Evolutionary conservation across 2,797 vertebrate species (phyloP).

Genomic region (Esox lucius): DNA sequence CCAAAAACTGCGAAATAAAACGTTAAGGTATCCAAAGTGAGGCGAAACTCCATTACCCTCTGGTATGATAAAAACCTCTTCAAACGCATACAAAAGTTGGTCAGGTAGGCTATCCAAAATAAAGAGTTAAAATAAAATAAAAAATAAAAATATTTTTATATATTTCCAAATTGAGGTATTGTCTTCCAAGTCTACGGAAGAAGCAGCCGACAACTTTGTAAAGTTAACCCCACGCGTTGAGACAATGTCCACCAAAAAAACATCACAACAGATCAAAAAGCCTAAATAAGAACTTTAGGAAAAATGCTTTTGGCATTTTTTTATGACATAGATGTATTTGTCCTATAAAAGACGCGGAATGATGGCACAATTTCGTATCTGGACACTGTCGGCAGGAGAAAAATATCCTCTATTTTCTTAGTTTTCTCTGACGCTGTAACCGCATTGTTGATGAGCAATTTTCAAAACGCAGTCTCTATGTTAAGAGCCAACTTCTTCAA

Average conservation of each 20-base stretch:
- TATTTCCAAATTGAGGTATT: slow-evolving; percentile 1
- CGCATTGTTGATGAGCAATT: background rate
- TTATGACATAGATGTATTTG: background rate
- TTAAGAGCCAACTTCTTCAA: slow-evolving; percentile 1
- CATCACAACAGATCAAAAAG: slow-evolving; percentile 30
- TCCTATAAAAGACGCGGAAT: background rate
- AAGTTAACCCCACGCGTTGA: slow-evolving; percentile 29
- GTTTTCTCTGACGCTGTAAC: background rate
- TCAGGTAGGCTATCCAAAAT: slow-evolving; percentile 12
- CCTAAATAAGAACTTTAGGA: slow-evolving; percentile 1
- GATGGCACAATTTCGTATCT: background rate
- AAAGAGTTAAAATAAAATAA: no score
- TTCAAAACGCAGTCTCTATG: background rate
- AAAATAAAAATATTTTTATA: no score
- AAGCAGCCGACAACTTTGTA: slow-evolving; percentile 35
- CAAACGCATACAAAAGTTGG: slow-evolving; percentile 12
- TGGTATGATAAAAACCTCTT: slow-evolving; percentile 19
- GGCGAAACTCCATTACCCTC: slow-evolving; percentile 69
- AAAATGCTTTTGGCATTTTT: background rate
- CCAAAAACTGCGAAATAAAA: slow-evolving; percentile 60
- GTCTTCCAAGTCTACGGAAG: slow-evolving; percentile 3
- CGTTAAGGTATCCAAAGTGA: slow-evolving; percentile 54
- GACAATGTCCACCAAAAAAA: slow-evolving; percentile 16
- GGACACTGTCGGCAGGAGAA: background rate
- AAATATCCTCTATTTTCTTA: background rate